A percentile compares a stretch with the other conserved stretches of the same genome.
phyloP scores from a whole-genome alignment of 2,797 vertebrate genomes.

The Prionace glauca region DNA sequence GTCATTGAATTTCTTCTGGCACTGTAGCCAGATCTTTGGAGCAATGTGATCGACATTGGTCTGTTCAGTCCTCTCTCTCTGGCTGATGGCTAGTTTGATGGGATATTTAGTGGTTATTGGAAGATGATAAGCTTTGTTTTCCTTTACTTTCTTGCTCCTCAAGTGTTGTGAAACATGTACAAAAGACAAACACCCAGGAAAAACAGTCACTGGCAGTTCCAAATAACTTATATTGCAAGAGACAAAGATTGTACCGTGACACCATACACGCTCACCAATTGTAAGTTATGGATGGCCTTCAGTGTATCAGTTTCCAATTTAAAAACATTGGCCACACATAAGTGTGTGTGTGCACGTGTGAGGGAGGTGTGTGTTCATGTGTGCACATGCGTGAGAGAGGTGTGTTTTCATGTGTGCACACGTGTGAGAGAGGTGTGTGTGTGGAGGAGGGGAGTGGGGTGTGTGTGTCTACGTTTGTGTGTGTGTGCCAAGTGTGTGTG shows the following conservation, averaged over 20 bases:
- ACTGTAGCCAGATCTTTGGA: slow-evolving; percentile 1
- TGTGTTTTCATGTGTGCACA: too few species aligned
- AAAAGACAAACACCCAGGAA: neutral
- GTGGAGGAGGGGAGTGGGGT: too few species aligned
- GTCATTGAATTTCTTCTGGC: neutral
- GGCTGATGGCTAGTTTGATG: neutral
- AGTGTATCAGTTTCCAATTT: neutral
- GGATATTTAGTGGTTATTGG: neutral
- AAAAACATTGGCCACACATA: neutral
- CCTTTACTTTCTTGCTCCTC: neutral
- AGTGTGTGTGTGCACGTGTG: too few species aligned
- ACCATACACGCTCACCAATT: neutral
- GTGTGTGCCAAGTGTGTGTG: too few species aligned
- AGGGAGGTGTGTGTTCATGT: too few species aligned
- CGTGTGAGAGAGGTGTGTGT: too few species aligned
- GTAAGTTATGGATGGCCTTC: neutral
- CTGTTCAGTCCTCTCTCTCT: neutral
- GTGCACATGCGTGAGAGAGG: too few species aligned
- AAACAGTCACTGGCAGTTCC: neutral
- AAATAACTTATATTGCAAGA: neutral
- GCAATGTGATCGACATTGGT: neutral
- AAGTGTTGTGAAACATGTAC: neutral
- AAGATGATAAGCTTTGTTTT: neutral
- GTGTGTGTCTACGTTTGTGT: too few species aligned
- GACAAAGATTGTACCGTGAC: neutral